phyloP scores from a whole-genome alignment of 2,113 vertebrate species.

The Proterorhinus semilunaris region DNA sequence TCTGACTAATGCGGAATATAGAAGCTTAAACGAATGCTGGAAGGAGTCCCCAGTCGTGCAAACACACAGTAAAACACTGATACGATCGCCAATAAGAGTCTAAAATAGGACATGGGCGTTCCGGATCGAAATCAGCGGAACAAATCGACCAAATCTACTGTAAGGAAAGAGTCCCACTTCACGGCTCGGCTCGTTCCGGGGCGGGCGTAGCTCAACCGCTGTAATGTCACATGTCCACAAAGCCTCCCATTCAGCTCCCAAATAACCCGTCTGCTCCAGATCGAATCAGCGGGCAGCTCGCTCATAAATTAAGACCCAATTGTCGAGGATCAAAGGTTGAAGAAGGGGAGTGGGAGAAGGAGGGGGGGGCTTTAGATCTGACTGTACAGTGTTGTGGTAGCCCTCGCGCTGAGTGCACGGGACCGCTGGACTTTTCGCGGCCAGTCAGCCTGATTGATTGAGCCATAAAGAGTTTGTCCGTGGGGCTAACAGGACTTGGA shows the following conservation, averaged over 20 bases:
- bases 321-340: conserved; percentile 15
- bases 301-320: conserved; percentile 27
- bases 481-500: conserved; percentile 55
- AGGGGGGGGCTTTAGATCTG: conserved; percentile 10
- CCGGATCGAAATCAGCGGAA: not conserved
- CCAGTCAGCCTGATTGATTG: conserved; percentile 68
- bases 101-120: not conserved
- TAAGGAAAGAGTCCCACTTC: conserved; percentile 9
- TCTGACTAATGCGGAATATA: too few relatives aligned
- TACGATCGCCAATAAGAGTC: not conserved
- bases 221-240: conserved; percentile 38
- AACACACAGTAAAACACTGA: too few relatives aligned
- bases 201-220: conserved; percentile 10
- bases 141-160: not conserved
- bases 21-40: too few relatives aligned
- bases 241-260: conserved; percentile 28
- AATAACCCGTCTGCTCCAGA: conserved; percentile 13
- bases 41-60: too few relatives aligned
- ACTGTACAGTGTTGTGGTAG: conserved; percentile 24
- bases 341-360: conserved; percentile 6
- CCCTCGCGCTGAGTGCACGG: conserved; percentile 28
- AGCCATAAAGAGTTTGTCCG: conserved; percentile 67
- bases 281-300: conserved; percentile 22
- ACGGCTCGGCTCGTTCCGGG: not conserved
- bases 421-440: conserved; percentile 54